Evolutionary conservation across 2,113 vertebrate genomes (phyloP), one percentile per base, ranked within the genome.

Genomic region (Cisticola juncidis): DNA sequence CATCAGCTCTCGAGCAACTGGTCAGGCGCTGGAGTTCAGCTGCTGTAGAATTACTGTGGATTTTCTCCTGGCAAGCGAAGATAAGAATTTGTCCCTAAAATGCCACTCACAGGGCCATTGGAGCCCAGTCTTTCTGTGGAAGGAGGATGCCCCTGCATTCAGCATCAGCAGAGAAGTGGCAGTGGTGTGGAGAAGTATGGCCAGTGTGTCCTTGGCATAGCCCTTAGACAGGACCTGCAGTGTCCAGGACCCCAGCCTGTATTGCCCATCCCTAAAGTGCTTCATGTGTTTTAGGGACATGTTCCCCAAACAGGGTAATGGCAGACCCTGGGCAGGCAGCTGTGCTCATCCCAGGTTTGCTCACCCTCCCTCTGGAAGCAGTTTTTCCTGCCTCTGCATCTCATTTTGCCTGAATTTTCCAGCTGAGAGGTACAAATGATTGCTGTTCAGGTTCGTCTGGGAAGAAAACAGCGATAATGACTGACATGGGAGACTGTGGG

Each of bases 361-460:
- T 93, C 54, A 65, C 48, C 29, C 81, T 85, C 90, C 54, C 20
- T 82, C 68, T 91, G 74, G 74, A 88, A 95, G 80, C 71, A 57
- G 60, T 60, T 93, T 90, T 93, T 86, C 86, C 76, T 94, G 81
- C 76, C 40, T 94, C 66, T 71, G 81, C 90, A 92, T 86, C 82
- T 91, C 58, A 73, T 91, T 92, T 85, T 83, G 82, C 80, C 51
- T 48, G 88, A 58, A 81, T 96, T 97, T 95, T 94, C 93, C 93
- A 92, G 82, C 93, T 88, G 94, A 88, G 94, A 94, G 76, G 68
- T 88, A 94, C 95, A 95, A 96, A 90, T 77, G 85, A 88, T 92
- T 70, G 68, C 90, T 57, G 87, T 80, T 81, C 81, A 94, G 94
- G 94, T 94, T 95, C 23, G 36, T 35, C 86, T 95, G 87, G 74